Conservation (phyloP, 2,888 invertebrate species). For the Endomychus coccineus region DNA sequence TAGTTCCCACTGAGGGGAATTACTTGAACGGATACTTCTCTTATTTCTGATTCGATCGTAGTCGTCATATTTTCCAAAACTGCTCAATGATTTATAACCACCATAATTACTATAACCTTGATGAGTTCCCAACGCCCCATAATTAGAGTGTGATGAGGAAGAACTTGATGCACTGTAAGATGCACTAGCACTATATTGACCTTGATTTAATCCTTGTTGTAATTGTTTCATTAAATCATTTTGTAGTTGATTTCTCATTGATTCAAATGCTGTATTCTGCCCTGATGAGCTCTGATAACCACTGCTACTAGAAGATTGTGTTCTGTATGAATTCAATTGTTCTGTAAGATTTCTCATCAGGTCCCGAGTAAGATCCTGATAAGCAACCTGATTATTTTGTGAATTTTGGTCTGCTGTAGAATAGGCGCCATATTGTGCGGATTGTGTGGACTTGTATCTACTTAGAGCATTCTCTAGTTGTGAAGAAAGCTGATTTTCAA, state of each 20-base stretch:
- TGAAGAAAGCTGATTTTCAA: constrained; percentile 31
- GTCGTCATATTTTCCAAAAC: not conserved
- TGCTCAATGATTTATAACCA: too few relatives aligned
- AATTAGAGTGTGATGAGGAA: constrained; percentile 9
- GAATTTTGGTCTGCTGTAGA: constrained; percentile 19
- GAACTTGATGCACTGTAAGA: constrained; percentile 16
- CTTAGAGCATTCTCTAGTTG: constrained; percentile 33
- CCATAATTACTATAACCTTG: constrained; percentile 11
- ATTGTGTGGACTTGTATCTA: constrained; percentile 22
- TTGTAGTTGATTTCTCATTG: constrained; percentile 35
- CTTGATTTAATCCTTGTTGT: constrained; percentile 34
- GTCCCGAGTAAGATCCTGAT: constrained; percentile 35
- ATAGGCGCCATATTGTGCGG: constrained; percentile 13
- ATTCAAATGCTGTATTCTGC: constrained; percentile 22
- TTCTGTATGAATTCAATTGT: constrained; percentile 30
- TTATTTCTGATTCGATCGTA: not conserved
- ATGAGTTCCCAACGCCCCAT: constrained; percentile 7
- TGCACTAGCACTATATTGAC: constrained; percentile 19
- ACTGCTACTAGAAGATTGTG: constrained; percentile 23
- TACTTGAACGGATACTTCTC: not conserved
- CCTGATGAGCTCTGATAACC: constrained; percentile 25
- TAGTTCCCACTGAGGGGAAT: not conserved
- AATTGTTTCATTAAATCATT: constrained; percentile 34
- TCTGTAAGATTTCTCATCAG: constrained; percentile 37
- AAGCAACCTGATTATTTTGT: constrained; percentile 27